Percentiles rank a stretch among this genome's conserved stretches.
Evolutionary conservation across 2,888 invertebrate genomes (phyloP).

Genomic region (Agonopterix arenella): DNA sequence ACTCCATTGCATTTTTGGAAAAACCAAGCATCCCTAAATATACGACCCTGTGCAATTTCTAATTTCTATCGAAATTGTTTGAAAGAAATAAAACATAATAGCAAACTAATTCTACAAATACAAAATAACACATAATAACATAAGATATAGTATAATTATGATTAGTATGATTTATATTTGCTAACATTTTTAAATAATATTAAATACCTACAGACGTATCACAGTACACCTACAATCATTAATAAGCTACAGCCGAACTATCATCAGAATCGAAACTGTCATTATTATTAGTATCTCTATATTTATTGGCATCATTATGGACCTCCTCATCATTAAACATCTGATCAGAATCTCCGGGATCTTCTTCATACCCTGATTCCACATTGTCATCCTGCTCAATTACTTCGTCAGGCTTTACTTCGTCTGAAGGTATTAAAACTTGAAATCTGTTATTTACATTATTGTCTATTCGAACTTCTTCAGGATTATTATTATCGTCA

Average conservation of each 20-base stretch:
- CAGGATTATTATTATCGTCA: conserved; percentile 13
- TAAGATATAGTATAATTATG: no score
- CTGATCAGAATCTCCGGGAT: conserved; percentile 29
- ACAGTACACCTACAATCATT: neutral
- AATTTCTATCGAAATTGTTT: no score
- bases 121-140: no score
- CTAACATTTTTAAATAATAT: no score
- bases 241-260: conserved; percentile 35
- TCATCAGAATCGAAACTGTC: conserved; percentile 38
- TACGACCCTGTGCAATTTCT: no score
- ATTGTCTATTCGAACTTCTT: conserved; percentile 15
- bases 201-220: no score
- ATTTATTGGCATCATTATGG: conserved; percentile 25
- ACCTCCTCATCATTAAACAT: conserved; percentile 40
- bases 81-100: no score
- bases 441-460: conserved; percentile 35
- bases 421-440: conserved; percentile 23
- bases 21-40: no score
- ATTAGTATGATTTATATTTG: no score
- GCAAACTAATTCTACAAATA: no score
- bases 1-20: no score
- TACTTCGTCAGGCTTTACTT: neutral
- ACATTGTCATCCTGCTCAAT: conserved; percentile 17
- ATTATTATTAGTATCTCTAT: conserved; percentile 46
- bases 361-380: conserved; percentile 26